Evolutionary conservation across 2,888 invertebrate species (phyloP), one percentile per base, ranked within the genome.

Genomic region (Hirtodrosophila trivittata): DNA sequence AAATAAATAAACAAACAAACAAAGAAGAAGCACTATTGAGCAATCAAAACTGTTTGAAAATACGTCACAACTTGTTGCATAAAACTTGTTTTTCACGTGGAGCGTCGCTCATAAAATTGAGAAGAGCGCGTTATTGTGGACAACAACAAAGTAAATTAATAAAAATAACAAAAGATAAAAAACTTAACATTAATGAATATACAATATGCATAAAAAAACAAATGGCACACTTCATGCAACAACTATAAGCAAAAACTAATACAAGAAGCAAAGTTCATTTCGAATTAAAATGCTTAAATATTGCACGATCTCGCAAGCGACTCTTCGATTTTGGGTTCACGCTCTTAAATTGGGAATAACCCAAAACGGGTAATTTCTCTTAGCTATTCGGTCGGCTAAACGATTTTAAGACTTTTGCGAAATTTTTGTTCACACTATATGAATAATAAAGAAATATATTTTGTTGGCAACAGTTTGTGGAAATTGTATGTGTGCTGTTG

Each of bases 11-110:
- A 21, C 14, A 35, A 55, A 43, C 8, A 42, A 26, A 12, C 7
- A 26, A 58, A 50, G 13, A 16, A 33, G 37, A 39, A 41, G 33
- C 7, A 8, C 10, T 54, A 38, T 51, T n/a, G n/a, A n/a, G n/a
- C n/a, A n/a, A n/a, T n/a, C n/a, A n/a, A n/a, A n/a, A n/a, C n/a
- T n/a, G n/a, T n/a, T n/a, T n/a, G n/a, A n/a, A n/a, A 9, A 18
- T 26, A 9, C 38, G 38, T 32, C 43, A 49, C 47, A 66, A 38
- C 54, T 75, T 75, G 78, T 82, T 80, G 80, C 75, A 70, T 75
- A 80, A 81, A 81, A 80, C 80, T 81, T 59, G 80, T 81, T 81
- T 80, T 80, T 80, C 18, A 80, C 76, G 80, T 82, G 78, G 70
- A 38, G 47, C 56, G 32, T 59, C 56, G 56, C 42, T 26, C 13